A percentile compares a stretch with the other conserved stretches of the same genome.
Conservation (phyloP, 2,888 invertebrate species). For the Drosophila atroscutellata region DNA sequence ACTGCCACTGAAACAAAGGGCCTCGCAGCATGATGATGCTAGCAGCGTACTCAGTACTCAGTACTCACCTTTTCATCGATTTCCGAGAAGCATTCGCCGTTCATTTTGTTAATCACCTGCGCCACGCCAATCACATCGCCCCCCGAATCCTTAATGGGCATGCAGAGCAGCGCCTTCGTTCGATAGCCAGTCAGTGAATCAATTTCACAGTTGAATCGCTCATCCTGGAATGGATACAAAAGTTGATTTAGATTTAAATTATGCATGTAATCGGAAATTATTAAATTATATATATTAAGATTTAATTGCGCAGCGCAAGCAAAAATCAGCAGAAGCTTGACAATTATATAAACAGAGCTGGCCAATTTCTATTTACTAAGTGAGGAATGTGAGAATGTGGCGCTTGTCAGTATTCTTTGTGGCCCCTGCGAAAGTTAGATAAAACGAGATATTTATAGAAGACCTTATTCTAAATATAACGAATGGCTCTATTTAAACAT, state of each 20-base stretch:
- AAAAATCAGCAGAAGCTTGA: background rate
- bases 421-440: background rate
- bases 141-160: slow-evolving; percentile 97
- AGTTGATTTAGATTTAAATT: background rate
- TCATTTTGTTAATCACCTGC: slow-evolving; percentile 97
- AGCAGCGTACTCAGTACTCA: background rate
- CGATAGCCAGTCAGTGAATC: slow-evolving; percentile 97
- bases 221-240: slow-evolving; percentile 87
- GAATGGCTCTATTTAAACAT: slow-evolving; percentile 13
- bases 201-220: slow-evolving; percentile 96
- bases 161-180: slow-evolving; percentile 95
- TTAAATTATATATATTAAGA: background rate
- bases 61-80: slow-evolving; percentile 90
- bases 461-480: slow-evolving; percentile 20
- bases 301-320: background rate
- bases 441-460: slow-evolving; percentile 10
- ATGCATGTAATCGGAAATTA: background rate
- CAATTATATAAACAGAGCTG: background rate
- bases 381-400: background rate
- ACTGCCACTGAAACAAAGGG: slow-evolving; percentile 48
- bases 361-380: background rate
- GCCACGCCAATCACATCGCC: slow-evolving; percentile 98
- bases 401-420: background rate
- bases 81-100: slow-evolving; percentile 92
- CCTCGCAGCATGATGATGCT: slow-evolving; percentile 3